A percentile compares a stretch with the other conserved stretches of the same genome.
Conservation (phyloP, 1,140 invertebrate genomes). For the Artemia franciscana region DNA sequence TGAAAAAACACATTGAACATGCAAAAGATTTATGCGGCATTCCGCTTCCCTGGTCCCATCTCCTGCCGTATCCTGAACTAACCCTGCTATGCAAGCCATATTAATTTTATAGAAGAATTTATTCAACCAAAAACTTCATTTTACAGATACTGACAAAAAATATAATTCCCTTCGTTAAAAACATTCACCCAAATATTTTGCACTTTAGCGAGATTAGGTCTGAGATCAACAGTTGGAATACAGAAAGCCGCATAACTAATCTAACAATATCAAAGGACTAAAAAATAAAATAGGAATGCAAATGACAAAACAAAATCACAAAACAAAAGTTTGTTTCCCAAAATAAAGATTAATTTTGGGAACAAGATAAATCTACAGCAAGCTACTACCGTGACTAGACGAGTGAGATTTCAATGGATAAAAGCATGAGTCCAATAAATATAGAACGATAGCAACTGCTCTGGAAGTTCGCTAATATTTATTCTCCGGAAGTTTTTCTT, state of each 20-base stretch:
- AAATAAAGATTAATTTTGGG: background rate
- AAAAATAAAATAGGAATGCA: background rate
- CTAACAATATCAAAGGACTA: no score
- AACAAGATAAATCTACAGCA: background rate
- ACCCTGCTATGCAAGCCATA: background rate
- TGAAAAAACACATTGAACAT: background rate
- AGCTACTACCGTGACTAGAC: background rate
- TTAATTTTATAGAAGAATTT: background rate
- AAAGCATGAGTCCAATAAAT: no score
- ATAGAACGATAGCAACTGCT: no score
- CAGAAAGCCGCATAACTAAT: background rate
- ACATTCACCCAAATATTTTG: background rate
- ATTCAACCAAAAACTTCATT: background rate
- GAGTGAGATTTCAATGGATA: no score
- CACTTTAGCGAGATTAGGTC: background rate
- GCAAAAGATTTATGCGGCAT: background rate
- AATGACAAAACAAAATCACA: background rate
- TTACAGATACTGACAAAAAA: background rate
- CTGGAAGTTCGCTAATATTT: no score
- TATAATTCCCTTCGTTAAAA: background rate
- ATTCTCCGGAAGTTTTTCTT: no score
- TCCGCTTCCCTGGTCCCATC: background rate
- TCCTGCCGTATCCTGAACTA: background rate
- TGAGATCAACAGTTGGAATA: background rate
- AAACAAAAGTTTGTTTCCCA: background rate